Percentiles rank a stretch among this genome's conserved stretches.
Conservation (phyloP, 2,113 vertebrate genomes). For the Arizona elegans region DNA sequence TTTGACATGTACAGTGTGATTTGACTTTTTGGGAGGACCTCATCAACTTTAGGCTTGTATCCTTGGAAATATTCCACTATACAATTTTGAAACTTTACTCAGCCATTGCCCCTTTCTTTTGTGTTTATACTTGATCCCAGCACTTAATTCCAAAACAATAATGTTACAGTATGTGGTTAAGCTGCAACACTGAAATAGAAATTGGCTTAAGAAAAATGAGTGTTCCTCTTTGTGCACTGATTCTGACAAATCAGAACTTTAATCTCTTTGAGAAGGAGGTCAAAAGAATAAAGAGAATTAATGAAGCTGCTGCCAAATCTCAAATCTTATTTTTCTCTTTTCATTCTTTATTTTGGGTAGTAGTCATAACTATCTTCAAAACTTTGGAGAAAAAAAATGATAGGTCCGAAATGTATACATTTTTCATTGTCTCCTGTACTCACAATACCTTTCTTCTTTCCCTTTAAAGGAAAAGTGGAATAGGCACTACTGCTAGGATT, state of each 20-base stretch:
- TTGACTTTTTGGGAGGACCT: not conserved
- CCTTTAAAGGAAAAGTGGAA: not conserved
- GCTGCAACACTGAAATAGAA: not conserved
- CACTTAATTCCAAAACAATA: not conserved
- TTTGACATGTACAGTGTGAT: not conserved
- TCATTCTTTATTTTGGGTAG: not conserved
- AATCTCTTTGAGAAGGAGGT: not conserved
- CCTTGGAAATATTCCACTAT: not conserved
- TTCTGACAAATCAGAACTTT: not conserved
- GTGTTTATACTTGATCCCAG: not conserved
- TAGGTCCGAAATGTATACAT: not conserved
- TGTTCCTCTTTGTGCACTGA: not conserved
- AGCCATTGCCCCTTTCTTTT: not conserved
- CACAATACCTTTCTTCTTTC: not conserved
- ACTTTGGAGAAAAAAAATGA: not conserved
- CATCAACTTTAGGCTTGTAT: not conserved
- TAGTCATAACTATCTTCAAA: not conserved
- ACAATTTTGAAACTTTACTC: not conserved
- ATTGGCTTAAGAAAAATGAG: not conserved
- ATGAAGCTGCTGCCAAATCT: not conserved
- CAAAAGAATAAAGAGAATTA: not conserved
- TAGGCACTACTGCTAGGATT: not conserved
- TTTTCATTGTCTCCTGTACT: not conserved
- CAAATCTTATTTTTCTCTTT: not conserved
- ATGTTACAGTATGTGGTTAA: not conserved